A percentile compares a stretch with the other conserved stretches of the same genome.
phyloP scores from a whole-genome alignment of 2,113 vertebrate genomes.

The Podiceps cristatus region DNA sequence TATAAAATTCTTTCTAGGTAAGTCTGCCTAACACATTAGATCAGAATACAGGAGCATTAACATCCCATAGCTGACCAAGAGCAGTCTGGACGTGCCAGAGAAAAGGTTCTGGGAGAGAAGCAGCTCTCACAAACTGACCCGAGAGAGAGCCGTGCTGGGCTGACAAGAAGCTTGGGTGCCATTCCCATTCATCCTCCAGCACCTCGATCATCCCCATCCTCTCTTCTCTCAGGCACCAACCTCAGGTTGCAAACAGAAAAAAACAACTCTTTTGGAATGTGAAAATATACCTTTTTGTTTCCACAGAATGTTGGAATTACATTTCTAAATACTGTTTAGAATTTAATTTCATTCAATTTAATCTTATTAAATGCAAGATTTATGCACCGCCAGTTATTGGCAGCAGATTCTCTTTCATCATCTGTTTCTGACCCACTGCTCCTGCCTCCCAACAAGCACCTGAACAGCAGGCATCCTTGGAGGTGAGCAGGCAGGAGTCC shows the following conservation, averaged over 20 bases:
- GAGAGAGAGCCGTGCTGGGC: too few species aligned
- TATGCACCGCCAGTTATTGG: neutral
- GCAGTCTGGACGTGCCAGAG: fast-evolving
- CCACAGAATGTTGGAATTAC: neutral
- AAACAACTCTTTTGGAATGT: neutral
- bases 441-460: neutral
- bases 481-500: neutral
- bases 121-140: fast-evolving
- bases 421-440: neutral
- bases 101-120: neutral
- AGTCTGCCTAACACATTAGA: neutral
- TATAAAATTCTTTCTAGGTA: neutral
- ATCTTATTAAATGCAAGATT: neutral
- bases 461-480: fast-evolving
- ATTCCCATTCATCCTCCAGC: neutral
- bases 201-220: neutral
- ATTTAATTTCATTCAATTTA: neutral
- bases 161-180: neutral
- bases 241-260: neutral
- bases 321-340: neutral
- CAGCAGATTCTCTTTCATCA: neutral
- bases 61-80: neutral
- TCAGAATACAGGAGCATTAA: neutral
- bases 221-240: neutral
- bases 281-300: neutral